Conservation (phyloP, 2,113 vertebrate species). For the Tachysurus fulvidraco region DNA sequence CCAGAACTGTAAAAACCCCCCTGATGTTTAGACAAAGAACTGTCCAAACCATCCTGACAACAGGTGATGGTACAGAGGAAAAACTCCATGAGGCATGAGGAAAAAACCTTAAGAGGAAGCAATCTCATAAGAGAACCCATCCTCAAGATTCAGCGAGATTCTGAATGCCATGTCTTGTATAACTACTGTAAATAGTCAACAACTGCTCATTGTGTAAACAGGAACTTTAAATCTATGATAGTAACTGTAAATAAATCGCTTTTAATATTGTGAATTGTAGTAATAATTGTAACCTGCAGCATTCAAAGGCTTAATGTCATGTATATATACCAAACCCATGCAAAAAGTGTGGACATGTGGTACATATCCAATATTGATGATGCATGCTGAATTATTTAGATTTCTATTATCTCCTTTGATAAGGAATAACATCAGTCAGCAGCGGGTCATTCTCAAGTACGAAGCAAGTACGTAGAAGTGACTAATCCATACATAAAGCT, state of each 20-base stretch:
- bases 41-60: neutral
- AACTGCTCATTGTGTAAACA: neutral
- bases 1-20: neutral
- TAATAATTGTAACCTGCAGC: neutral
- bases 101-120: neutral
- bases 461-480: neutral
- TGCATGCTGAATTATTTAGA: slow-evolving; percentile 29
- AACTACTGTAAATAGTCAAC: too few species aligned
- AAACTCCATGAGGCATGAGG: neutral
- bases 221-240: neutral
- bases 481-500: too few species aligned
- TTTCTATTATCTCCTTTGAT: slow-evolving; percentile 26
- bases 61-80: neutral
- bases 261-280: neutral
- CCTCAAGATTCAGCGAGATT: neutral
- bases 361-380: slow-evolving; percentile 31
- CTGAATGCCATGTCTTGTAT: too few species aligned
- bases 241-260: neutral
- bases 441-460: neutral
- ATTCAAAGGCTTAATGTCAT: neutral
- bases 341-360: neutral
- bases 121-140: neutral
- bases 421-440: neutral
- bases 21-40: neutral
- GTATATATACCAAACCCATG: neutral